These are phyloP conservation scores for Tipula confusa DNA, from an alignment of 2,888 invertebrate genomes.

Conservation along the genomic window DNA sequence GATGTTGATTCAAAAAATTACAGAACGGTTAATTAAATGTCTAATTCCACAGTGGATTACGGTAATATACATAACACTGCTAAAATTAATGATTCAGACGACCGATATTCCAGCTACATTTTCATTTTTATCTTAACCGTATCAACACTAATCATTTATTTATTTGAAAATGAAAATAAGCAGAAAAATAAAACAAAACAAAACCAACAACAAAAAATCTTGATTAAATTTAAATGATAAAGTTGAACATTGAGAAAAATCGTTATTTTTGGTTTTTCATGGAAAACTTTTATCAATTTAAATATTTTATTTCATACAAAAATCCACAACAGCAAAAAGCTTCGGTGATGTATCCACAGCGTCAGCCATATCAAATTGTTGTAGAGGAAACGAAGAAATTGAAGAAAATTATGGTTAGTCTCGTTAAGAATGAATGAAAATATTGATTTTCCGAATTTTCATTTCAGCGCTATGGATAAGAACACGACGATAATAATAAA, in stretches of 20 bases:
- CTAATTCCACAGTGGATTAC: not conserved
- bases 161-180: not conserved
- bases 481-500: not conserved
- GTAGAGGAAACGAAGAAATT: not conserved
- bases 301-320: conserved; percentile 15
- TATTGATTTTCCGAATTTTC: not conserved
- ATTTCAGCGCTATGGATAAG: not conserved
- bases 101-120: not conserved
- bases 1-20: not conserved
- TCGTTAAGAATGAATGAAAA: not conserved
- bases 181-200: not conserved
- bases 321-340: not conserved
- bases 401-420: not conserved
- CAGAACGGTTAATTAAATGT: not conserved
- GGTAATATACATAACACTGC: not conserved
- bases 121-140: not conserved
- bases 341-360: not conserved
- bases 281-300: conserved; percentile 20
- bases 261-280: not conserved
- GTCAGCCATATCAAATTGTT: not conserved
- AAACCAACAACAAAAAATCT: not conserved
- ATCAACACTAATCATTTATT: conserved; percentile 1
- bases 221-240: not conserved
- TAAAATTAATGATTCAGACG: not conserved
- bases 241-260: not conserved